Conservation (phyloP, 1,140 invertebrate genomes). For the Cyclargus thomasi region DNA sequence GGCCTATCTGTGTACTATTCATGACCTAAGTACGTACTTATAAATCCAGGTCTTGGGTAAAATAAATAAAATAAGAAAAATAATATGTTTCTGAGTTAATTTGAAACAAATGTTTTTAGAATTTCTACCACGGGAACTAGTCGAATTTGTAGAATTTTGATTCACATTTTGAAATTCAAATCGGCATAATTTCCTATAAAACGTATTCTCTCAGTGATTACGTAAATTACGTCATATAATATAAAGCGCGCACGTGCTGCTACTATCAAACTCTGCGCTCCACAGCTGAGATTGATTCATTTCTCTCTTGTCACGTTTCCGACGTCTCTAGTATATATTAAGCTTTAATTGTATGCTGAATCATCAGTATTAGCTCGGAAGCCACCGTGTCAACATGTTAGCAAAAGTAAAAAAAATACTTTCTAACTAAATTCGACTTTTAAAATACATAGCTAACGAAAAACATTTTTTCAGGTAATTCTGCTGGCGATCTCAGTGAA, state of each 20-base stretch:
- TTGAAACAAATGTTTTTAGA: too few relatives aligned
- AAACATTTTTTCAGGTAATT: conserved; percentile 48
- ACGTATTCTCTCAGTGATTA: conserved; percentile 67
- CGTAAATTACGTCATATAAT: conserved; percentile 67
- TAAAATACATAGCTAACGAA: not conserved
- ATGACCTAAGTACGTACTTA: too few relatives aligned
- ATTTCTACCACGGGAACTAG: too few relatives aligned
- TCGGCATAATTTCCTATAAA: conserved; percentile 8
- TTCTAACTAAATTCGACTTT: not conserved
- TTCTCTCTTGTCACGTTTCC: conserved; percentile 72
- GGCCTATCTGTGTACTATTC: too few relatives aligned
- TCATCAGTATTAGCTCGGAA: conserved; percentile 69
- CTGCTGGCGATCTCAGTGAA: conserved; percentile 37
- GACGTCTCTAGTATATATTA: conserved; percentile 72
- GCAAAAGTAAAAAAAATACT: conserved; percentile 50
- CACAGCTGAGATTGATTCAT: conserved; percentile 64
- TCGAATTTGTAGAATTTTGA: too few relatives aligned
- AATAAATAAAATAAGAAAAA: too few relatives aligned
- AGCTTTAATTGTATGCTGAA: conserved; percentile 66
- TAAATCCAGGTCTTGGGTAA: too few relatives aligned
- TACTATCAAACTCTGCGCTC: conserved; percentile 59
- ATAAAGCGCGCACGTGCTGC: conserved; percentile 38
- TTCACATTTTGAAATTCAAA: not conserved
- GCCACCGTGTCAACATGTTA: conserved; percentile 66
- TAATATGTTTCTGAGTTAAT: too few relatives aligned